Evolutionary conservation across 2,113 vertebrate genomes (phyloP).

Genomic region (Ranitomeya variabilis): DNA sequence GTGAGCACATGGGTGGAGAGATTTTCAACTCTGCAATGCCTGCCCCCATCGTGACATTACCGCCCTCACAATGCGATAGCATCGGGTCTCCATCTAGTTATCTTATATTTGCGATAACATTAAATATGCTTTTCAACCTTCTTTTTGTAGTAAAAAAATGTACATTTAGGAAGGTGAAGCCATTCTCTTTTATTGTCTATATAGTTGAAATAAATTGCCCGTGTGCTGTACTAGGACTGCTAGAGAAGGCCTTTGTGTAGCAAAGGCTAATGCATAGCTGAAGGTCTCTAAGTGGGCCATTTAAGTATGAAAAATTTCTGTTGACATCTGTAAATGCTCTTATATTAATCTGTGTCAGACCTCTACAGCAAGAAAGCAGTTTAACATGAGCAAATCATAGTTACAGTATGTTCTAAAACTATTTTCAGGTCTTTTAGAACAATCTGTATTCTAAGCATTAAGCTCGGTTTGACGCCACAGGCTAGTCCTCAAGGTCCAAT

Average conservation of each 20-base stretch:
- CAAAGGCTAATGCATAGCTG: constrained; percentile 29
- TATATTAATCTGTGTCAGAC: constrained; percentile 50
- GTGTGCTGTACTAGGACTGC: constrained; percentile 20
- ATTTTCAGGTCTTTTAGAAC: constrained; percentile 25
- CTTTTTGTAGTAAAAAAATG: background rate
- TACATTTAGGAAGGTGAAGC: constrained; percentile 1
- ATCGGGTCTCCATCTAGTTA: background rate
- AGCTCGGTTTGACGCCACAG: constrained; percentile 16
- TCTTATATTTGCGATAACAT: background rate
- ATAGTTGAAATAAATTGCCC: constrained; percentile 42
- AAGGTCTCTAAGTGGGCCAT: constrained; percentile 51
- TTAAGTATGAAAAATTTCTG: constrained; percentile 54
- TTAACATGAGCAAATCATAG: constrained; percentile 44
- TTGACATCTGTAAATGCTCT: constrained; percentile 55
- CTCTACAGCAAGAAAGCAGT: constrained; percentile 23
- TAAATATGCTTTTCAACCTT: background rate
- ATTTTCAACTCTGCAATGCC: too few species aligned
- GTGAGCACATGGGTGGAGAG: too few species aligned
- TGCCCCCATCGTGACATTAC: too few species aligned
- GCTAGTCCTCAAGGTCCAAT: constrained; percentile 14
- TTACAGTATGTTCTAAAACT: constrained; percentile 47
- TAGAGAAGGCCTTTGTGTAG: constrained; percentile 30
- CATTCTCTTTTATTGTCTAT: constrained; percentile 10
- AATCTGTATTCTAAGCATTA: constrained; percentile 40
- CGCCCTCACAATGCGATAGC: too few species aligned